These are phyloP conservation scores for Anomalospiza imberbis DNA, from an alignment of 2,797 vertebrate species.

Conservation along the genomic window DNA sequence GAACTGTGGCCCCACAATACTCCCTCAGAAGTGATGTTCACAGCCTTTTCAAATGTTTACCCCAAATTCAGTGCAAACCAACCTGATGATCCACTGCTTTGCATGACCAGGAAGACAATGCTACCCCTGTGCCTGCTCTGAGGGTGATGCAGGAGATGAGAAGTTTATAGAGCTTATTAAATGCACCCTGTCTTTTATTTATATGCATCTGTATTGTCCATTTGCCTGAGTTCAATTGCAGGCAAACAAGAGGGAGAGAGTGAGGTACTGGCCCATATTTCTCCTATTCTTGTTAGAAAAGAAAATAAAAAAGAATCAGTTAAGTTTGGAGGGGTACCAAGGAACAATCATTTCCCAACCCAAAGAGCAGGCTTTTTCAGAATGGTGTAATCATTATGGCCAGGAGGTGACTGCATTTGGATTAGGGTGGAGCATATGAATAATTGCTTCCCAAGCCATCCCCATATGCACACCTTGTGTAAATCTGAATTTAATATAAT, in stretches of 20 bases:
- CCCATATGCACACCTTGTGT: constrained; percentile 54
- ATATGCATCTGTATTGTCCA: background rate
- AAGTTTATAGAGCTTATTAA: background rate
- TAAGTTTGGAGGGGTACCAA: constrained; percentile 39
- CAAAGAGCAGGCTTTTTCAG: constrained; percentile 15
- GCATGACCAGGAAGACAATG: too few relatives aligned
- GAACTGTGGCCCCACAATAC: accelerated
- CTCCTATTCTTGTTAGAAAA: background rate
- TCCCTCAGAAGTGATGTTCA: accelerated
- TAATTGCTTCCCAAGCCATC: constrained; percentile 45
- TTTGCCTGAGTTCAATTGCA: background rate
- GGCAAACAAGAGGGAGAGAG: background rate
- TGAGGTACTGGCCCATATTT: background rate
- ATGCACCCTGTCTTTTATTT: background rate
- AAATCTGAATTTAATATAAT: constrained; percentile 43
- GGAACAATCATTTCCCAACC: constrained; percentile 1
- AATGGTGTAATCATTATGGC: constrained; percentile 30
- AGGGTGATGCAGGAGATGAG: background rate
- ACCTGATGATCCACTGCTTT: background rate
- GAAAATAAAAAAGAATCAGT: background rate
- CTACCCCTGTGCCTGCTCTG: background rate
- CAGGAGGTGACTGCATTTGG: constrained; percentile 37
- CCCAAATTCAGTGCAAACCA: background rate
- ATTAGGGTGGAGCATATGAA: constrained; percentile 37
- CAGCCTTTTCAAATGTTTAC: background rate